Percentiles rank a stretch among this genome's conserved stretches.
Conservation (phyloP, 64 coral and sea anemone genomes). For the Anthopleura sola region DNA sequence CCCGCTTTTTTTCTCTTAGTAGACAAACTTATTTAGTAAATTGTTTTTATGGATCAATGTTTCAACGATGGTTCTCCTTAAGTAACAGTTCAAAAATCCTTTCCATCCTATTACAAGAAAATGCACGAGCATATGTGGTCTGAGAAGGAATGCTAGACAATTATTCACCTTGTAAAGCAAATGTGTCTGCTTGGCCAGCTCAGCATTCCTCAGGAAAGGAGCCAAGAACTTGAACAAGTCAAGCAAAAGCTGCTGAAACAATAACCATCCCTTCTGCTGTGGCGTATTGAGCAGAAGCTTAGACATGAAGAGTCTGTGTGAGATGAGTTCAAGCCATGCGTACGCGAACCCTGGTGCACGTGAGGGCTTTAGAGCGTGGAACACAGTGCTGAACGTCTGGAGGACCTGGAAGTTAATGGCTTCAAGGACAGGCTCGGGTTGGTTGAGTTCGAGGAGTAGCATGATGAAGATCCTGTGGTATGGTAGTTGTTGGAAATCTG, state of each 20-base stretch:
- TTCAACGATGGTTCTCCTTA: no score
- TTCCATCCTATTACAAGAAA: no score
- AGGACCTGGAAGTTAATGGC: slow-evolving; percentile 87
- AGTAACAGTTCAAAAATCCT: no score
- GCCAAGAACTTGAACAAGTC: slow-evolving; percentile 99
- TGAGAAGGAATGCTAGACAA: no score
- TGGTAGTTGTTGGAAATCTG: slow-evolving; percentile 93
- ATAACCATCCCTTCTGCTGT: slow-evolving; percentile 95
- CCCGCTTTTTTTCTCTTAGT: no score
- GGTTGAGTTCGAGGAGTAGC: slow-evolving; percentile 92
- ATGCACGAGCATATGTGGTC: no score
- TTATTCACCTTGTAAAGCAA: slow-evolving; percentile 87
- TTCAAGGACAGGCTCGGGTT: slow-evolving; percentile 90
- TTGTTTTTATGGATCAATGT: no score
- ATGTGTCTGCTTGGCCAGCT: slow-evolving; percentile 88
- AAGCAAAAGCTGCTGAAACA: slow-evolving; percentile 93
- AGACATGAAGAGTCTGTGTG: slow-evolving; percentile 95
- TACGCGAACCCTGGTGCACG: slow-evolving; percentile 94
- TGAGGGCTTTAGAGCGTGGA: slow-evolving; percentile 84
- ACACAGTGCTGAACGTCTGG: slow-evolving; percentile 73
- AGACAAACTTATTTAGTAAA: no score
- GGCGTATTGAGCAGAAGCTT: slow-evolving; percentile 99
- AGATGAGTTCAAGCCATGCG: slow-evolving; percentile 94
- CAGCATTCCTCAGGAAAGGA: slow-evolving; percentile 95
- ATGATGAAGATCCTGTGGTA: slow-evolving; percentile 98